Evolutionary conservation across 2,797 vertebrate genomes (phyloP), one percentile per base, ranked within the genome.

Genomic region (Aphelocoma californica): DNA sequence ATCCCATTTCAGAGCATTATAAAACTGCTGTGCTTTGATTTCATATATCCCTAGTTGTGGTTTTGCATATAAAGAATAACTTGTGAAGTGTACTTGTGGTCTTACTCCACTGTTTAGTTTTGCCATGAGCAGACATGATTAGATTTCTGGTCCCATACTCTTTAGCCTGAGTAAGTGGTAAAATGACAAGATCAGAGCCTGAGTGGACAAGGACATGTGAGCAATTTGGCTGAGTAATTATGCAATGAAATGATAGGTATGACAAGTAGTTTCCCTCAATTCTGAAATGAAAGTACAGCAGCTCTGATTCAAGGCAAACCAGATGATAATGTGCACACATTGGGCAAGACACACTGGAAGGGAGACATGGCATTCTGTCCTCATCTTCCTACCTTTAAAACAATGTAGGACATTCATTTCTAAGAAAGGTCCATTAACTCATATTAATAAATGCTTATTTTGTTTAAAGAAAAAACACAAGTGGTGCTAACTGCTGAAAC

Each of bases 181-280:
- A 93, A 91, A 56, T 3, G 29, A 71, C 62, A 73, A 73, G 71
- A 87, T 69, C 78, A 88, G 69, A 90, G 91, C 60, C 74, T 58
- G 61, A 60, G 45, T 67, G 64, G 81, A 93, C 86, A 91, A 84
- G 77, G 77, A 94, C 67, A 38, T 17, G 69, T 83, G 72, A 84
- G 81, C 72, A 81, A 75, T 32, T 38, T 79, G 74, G 54, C 58
- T 87, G 67, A 81, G 61, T 87, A 93, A 93, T 86, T 87, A 92
- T 50, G 15, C 81, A 86, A 26, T 34, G 61, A 88, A 89, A 80
- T 53, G 54, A 87, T 2, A 93, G 36, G 53, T 60, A 82, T 69
- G 82, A 89, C 85, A 94, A 92, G 70, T 2, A 86, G 50, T 28
- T 81, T 90, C 78, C 81, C 84, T 89, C 87, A 64, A 12, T 38